A percentile compares a stretch with the other conserved stretches of the same genome.
These are phyloP conservation scores for Rana temporaria DNA, from an alignment of 2,113 vertebrate genomes.

Conservation along the genomic window DNA sequence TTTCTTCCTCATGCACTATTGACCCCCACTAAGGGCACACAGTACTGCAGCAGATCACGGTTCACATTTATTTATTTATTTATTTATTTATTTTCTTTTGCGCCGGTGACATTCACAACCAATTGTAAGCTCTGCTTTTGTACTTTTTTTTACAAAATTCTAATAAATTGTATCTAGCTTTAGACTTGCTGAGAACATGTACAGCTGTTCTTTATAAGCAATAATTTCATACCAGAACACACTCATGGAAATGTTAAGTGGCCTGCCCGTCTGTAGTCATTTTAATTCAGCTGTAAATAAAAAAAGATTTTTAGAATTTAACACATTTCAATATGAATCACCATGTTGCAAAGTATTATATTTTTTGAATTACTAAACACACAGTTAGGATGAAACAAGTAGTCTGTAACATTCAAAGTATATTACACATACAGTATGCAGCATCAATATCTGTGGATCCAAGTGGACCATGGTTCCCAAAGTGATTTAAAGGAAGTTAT, in stretches of 20 bases:
- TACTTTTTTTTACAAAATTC: neutral
- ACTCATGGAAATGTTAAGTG: slow-evolving; percentile 31
- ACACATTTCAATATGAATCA: neutral
- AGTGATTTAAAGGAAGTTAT: no score
- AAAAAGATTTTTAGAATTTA: slow-evolving; percentile 34
- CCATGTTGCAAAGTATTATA: neutral
- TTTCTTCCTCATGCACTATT: no score
- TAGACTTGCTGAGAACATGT: neutral
- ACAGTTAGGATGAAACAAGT: no score
- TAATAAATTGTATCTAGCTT: neutral
- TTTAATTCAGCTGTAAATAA: slow-evolving; percentile 38
- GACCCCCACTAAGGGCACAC: no score
- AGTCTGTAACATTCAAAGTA: no score
- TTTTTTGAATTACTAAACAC: neutral
- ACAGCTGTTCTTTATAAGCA: slow-evolving; percentile 4
- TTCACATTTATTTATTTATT: no score
- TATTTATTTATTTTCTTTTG: no score
- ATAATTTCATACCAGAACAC: slow-evolving; percentile 6
- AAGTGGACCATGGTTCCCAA: no score
- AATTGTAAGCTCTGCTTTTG: neutral
- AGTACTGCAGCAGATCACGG: no score
- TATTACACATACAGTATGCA: no score
- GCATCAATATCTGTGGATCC: no score
- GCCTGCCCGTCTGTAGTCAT: neutral
- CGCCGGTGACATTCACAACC: no score